Evolutionary conservation across 2,888 invertebrate genomes (phyloP).

Genomic region (Pollenia griseotomentosa): DNA sequence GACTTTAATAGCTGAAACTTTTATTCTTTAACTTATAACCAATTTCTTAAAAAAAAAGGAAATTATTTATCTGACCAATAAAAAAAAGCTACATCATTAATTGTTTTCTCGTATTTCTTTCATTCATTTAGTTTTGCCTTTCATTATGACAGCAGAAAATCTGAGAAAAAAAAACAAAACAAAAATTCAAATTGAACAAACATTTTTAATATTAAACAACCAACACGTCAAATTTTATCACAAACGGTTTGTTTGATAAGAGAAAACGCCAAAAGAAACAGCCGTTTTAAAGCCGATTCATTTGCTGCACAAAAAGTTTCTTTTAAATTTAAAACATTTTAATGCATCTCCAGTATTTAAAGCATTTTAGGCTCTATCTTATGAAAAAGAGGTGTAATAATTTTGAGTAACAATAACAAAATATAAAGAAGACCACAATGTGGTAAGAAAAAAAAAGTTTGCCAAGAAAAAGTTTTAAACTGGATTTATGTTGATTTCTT

Average conservation of each 20-base stretch:
- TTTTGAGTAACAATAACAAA: conserved; percentile 43
- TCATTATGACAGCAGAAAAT: conserved; percentile 62
- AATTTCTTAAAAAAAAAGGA: background rate
- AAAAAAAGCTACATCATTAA: conserved; percentile 66
- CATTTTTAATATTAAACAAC: conserved; percentile 68
- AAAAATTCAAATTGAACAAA: conserved; percentile 19
- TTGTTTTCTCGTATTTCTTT: conserved; percentile 19
- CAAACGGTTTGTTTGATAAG: conserved; percentile 79
- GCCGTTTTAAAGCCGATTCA: conserved; percentile 35
- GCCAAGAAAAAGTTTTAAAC: background rate
- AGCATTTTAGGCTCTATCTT: conserved; percentile 8
- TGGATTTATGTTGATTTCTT: too few relatives aligned
- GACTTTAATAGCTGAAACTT: background rate
- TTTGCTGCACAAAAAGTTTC: conserved; percentile 5
- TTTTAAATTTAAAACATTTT: conserved; percentile 29
- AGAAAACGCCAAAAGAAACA: conserved; percentile 76
- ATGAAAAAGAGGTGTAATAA: conserved; percentile 45
- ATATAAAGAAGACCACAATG: background rate
- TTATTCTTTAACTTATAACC: too few relatives aligned
- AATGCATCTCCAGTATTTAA: conserved; percentile 20
- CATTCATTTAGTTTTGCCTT: background rate
- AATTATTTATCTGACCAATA: conserved; percentile 30
- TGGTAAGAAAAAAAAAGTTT: background rate
- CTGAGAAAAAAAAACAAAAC: background rate
- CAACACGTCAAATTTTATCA: conserved; percentile 78